phyloP scores from a whole-genome alignment of 2,888 invertebrate species.

The Troides helena region DNA sequence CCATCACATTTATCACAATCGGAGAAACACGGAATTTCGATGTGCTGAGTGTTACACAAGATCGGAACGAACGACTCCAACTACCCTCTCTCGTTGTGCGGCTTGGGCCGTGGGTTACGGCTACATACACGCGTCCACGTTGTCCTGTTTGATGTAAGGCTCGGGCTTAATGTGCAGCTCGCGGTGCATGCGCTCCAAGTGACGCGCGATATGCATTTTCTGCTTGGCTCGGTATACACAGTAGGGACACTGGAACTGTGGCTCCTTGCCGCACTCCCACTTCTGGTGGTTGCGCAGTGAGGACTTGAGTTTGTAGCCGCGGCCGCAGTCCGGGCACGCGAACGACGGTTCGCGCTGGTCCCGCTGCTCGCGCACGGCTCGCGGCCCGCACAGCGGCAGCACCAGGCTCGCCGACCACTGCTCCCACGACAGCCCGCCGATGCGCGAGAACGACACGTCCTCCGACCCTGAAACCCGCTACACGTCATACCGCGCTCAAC shows the following conservation, averaged over 20 bases:
- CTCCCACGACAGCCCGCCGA: slow-evolving; percentile 85
- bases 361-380: slow-evolving; percentile 61
- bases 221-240: slow-evolving; percentile 92
- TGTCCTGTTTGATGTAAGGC: slow-evolving; percentile 73
- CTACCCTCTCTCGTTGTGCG: slow-evolving; percentile 1
- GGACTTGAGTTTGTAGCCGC: slow-evolving; percentile 92
- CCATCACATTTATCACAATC: slow-evolving; percentile 77
- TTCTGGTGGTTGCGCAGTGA: slow-evolving; percentile 91
- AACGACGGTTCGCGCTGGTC: slow-evolving; percentile 71
- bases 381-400: slow-evolving; percentile 82
- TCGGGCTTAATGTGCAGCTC: slow-evolving; percentile 80
- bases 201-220: slow-evolving; percentile 91
- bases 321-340: slow-evolving; percentile 90
- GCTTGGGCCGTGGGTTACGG: slow-evolving; percentile 10
- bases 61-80: not conserved
- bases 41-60: slow-evolving; percentile 33
- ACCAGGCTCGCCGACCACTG: slow-evolving; percentile 88
- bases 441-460: slow-evolving; percentile 87
- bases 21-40: slow-evolving; percentile 55
- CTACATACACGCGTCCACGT: slow-evolving; percentile 76
- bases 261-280: slow-evolving; percentile 93
- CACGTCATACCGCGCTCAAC: slow-evolving; percentile 41
- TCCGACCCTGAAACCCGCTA: slow-evolving; percentile 62
- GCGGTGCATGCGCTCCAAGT: slow-evolving; percentile 91
- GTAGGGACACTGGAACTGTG: slow-evolving; percentile 90